Base-by-base conservation (phyloP, 2,888 invertebrate species). In the Linnaemya vulpina region DNA sequence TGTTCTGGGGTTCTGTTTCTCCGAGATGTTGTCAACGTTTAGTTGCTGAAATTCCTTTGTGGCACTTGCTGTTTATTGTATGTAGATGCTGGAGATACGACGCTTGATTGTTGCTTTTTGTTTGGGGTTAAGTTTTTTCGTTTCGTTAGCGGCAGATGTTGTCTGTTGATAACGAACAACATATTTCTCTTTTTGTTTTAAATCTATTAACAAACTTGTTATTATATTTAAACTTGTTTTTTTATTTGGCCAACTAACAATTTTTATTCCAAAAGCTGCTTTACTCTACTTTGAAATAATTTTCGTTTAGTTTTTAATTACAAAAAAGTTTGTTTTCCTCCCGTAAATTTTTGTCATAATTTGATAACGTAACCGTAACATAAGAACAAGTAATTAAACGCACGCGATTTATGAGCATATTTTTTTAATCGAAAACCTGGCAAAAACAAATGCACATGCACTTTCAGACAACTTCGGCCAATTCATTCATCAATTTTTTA, bases 11-110 rank as follows among this genome's bases (percentile, higher is more conserved):
- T 74, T 74, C 17, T 77, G 40, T 58, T 70, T 25, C 51, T 74
- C 51, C 65, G 20, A 67, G 49, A 30, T 73, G 74, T 55, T 83
- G 62, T 74, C 68, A 74, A 74, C 74, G 46, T 68, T 68, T 22
- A 73, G 63, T 77, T 77, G 82, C 73, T 65, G 43, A 71, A 85
- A 85, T 82, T 79, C 82, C 53, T 85, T 79, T 85, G 82, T 85
- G 85, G 85, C 85, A 85, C 82, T 85, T 85, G 85, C 71, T 82
- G 75, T 71, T 85, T 71, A 53, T 65, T 65, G 62, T 46, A 62
- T 79, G 74, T 70, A 81, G 84, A 85, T 85, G 73, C 74, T 60
- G 43, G 58, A 55, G 85, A 82, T 85, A 82, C 55, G 71, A 78
- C 46, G 71, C 70, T 78, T 76, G 67, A 55, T 77, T 84, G 80